Conservation (phyloP, 1,140 invertebrate species). For the Tyrophagus putrescentiae region DNA sequence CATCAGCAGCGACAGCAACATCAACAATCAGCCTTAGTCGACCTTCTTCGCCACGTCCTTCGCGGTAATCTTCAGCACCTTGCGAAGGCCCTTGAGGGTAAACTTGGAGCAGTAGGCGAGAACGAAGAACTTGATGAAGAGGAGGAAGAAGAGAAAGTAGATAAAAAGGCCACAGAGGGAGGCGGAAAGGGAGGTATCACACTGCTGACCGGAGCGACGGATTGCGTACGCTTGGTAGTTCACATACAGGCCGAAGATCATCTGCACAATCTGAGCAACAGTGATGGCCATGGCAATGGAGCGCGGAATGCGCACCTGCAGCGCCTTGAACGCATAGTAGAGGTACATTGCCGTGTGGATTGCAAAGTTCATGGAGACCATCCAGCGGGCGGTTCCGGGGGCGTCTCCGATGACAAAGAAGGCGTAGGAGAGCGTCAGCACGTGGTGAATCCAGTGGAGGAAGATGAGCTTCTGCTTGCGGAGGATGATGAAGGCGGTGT, state of each 20-base stretch:
- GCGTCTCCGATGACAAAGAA: conserved; percentile 84
- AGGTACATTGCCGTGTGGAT: conserved; percentile 96
- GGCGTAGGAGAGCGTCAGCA: conserved; percentile 40
- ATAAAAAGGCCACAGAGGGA: conserved; percentile 17
- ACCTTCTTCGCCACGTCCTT: no score
- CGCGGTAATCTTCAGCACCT: neutral
- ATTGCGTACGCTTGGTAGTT: conserved; percentile 47
- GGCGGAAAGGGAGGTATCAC: conserved; percentile 12
- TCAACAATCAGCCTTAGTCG: no score
- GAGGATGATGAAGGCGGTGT: conserved; percentile 41
- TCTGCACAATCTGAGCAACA: conserved; percentile 73
- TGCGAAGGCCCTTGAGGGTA: conserved; percentile 12
- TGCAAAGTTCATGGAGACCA: conserved; percentile 90
- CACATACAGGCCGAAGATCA: conserved; percentile 80
- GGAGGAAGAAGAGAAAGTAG: conserved; percentile 16
- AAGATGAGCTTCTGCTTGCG: conserved; percentile 43
- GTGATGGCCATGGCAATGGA: conserved; percentile 84
- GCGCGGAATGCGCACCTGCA: conserved; percentile 65
- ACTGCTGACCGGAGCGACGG: neutral
- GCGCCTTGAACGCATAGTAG: conserved; percentile 80
- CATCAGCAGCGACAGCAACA: no score
- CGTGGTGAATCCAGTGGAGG: conserved; percentile 46
- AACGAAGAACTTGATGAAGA: conserved; percentile 20
- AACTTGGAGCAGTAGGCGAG: conserved; percentile 12
- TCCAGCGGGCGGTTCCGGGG: conserved; percentile 92